phyloP scores from a whole-genome alignment of 2,888 invertebrate genomes.

The Hydropsyche betteni region DNA sequence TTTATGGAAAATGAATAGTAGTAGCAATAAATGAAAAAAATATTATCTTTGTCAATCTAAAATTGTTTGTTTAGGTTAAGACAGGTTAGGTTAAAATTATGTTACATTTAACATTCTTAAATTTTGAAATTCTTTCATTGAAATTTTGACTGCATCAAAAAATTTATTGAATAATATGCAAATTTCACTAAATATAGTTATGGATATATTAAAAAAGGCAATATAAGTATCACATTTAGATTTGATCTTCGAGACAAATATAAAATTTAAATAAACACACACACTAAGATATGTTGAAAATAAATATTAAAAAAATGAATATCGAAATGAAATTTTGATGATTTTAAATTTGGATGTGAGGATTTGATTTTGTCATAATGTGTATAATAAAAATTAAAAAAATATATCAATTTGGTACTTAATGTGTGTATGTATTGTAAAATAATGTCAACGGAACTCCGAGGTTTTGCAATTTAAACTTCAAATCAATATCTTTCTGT shows the following conservation, averaged over 20 bases:
- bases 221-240: neutral
- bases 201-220: conserved; percentile 21
- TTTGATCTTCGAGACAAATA: neutral
- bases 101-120: no score
- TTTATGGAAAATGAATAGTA: no score
- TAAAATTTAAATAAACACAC: conserved; percentile 8
- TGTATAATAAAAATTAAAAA: neutral
- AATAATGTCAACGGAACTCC: neutral
- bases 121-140: no score
- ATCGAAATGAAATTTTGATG: conserved; percentile 1
- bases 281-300: conserved; percentile 9
- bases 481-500: no score
- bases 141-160: neutral
- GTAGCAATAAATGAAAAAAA: no score
- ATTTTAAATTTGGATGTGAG: no score
- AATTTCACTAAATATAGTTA: conserved; percentile 30
- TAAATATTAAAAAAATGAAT: conserved; percentile 16
- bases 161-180: conserved; percentile 31
- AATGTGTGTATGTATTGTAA: neutral
- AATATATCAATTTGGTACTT: neutral
- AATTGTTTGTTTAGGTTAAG: no score
- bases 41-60: no score
- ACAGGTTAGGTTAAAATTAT: no score
- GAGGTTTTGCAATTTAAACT: no score
- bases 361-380: no score